Evolutionary conservation across 2,113 vertebrate species (phyloP), one percentile per base, ranked within the genome.

Genomic region (Galeopterus variegatus): DNA sequence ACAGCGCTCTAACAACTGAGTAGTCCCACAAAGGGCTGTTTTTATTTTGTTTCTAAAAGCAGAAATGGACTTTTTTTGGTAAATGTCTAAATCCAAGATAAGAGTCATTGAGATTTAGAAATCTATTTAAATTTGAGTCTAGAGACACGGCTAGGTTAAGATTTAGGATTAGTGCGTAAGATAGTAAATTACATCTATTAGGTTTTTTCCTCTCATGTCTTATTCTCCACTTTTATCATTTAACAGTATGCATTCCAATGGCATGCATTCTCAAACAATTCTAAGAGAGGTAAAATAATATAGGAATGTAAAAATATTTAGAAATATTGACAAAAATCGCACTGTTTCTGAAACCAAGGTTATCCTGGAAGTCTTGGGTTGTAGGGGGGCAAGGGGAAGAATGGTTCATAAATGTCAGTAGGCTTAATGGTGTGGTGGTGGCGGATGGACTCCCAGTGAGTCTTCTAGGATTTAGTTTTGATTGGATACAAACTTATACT

Each of bases 241-340:
- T 88, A 94, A 91, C 6, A 65, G 58, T 85, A 31, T 94, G 36
- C 14, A 14, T 92, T 77, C 33, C 19, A 60, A 4, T 79, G 31
- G 12, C n/a, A 21, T 65, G 21, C 41, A 48, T 95, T 92, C 48
- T 85, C 50, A 73, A 50, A 69, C 24, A 90, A 9, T 72, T 94
- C 28, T 64, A 87, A 65, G 36, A 56, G 48, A 80, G n/a, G 13
- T 94, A 93, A 82, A 73, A 77, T 88, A 83, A 67, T 56, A 19
- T 79, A 94, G 70, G 75, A 90, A 85, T 79, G 64, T 64, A 52
- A 73, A 28, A 45, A 23, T 92, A 90, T 3, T 92, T 87, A 73
- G 92, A 95, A 96, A 80, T 92, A 88, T 62, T 64, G 48, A 93
- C 13, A 92, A 33, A 96, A 96, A 50, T 94, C n/a, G 26, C 21